Conservation (phyloP, 2,888 invertebrate genomes). For the Apamea monoglypha region DNA sequence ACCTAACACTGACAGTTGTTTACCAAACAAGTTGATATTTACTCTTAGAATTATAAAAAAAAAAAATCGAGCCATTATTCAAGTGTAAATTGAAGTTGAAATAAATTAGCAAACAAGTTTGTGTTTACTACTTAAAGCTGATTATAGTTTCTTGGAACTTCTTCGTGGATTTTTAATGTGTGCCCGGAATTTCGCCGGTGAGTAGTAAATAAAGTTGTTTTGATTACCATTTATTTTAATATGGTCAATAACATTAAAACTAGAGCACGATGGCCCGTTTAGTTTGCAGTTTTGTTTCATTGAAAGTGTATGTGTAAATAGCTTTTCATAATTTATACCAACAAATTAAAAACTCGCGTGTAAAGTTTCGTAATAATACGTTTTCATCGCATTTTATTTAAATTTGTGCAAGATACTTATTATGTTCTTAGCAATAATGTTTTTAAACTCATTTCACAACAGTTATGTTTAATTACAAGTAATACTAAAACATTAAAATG, state of each 20-base stretch:
- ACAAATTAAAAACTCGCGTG: not conserved
- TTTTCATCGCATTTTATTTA: not conserved
- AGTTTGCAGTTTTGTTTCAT: not conserved
- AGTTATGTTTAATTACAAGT: not conserved
- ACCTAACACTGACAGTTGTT: constrained; percentile 2
- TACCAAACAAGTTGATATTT: not conserved
- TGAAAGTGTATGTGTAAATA: not conserved
- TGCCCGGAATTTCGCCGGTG: constrained; percentile 29
- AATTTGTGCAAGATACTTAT: not conserved
- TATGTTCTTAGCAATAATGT: not conserved
- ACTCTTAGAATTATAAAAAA: not conserved
- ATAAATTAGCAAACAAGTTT: constrained; percentile 16
- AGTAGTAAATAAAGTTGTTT: constrained; percentile 39
- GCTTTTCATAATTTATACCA: not conserved
- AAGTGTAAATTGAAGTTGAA: not conserved
- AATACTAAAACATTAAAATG: not conserved
- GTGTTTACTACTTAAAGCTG: not conserved
- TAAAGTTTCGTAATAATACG: not conserved
- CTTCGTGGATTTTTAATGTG: not conserved
- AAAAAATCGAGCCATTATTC: not conserved
- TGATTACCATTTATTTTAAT: not conserved
- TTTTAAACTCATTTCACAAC: not conserved
- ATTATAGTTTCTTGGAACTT: constrained; percentile 10
- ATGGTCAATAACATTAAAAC: not conserved
- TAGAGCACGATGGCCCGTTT: not conserved